Percentiles rank a stretch among this genome's conserved stretches.
Evolutionary conservation across 2,888 invertebrate genomes (phyloP).

Genomic region (Pyrochroa serraticornis): DNA sequence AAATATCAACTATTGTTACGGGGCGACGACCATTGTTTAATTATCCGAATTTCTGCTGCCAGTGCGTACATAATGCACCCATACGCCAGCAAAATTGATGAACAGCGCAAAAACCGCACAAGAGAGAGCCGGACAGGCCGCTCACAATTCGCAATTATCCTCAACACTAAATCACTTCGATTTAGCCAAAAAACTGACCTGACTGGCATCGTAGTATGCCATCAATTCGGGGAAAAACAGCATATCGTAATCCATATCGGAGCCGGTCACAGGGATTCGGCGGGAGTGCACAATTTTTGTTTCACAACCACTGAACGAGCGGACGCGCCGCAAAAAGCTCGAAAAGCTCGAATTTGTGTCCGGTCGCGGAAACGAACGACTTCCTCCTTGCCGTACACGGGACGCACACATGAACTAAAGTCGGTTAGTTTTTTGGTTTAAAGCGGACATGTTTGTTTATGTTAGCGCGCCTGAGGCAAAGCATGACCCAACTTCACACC

Average conservation of each 20-base stretch:
- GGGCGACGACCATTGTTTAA: constrained; percentile 9
- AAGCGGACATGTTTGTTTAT: constrained; percentile 56
- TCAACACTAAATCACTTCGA: constrained; percentile 3
- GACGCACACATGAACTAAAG: constrained; percentile 49
- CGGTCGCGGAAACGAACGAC: constrained; percentile 9
- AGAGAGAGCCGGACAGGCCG: constrained; percentile 16
- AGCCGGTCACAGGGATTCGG: constrained; percentile 19
- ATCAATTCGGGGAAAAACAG: constrained; percentile 68
- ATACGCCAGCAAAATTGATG: constrained; percentile 21
- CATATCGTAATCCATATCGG: constrained; percentile 69
- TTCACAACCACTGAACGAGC: background rate
- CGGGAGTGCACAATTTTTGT: background rate
- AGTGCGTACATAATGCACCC: constrained; percentile 12
- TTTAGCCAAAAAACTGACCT: constrained; percentile 57
- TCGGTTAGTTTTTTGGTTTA: constrained; percentile 47
- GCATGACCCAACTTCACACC: constrained; percentile 49
- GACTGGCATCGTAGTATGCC: constrained; percentile 65
- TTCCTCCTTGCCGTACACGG: constrained; percentile 32
- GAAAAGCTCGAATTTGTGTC: constrained; percentile 6
- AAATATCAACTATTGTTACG: background rate
- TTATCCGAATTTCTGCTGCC: constrained; percentile 20
- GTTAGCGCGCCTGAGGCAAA: constrained; percentile 54
- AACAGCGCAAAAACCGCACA: constrained; percentile 25
- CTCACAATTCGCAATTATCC: constrained; percentile 11
- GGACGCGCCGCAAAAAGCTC: constrained; percentile 4